Base-by-base conservation (phyloP, 1,140 invertebrate species). In the Venustaconcha ellipsiformis region DNA sequence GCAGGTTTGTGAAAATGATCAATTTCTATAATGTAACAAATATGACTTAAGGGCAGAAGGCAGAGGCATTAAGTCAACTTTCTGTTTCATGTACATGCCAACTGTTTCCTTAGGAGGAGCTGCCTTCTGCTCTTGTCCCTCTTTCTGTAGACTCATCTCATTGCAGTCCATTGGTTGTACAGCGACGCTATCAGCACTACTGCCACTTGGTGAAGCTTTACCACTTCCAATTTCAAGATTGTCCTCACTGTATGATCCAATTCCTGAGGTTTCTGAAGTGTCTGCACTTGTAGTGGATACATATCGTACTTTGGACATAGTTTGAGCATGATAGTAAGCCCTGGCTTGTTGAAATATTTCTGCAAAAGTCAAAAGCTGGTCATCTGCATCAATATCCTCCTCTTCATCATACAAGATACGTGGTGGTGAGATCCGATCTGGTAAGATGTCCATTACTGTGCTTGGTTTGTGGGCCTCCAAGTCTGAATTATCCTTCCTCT, bases 11-110 rank as follows among this genome's bases (percentile, higher is more conserved):
- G 8, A 37, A 37, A 37, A 37, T 37, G 37, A 37, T 48, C 62
- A 85, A 26, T 82, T 76, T 73, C 87, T 83, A 77, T 92, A 90
- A 74, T 92, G 92, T 81, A 92, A 92, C 63, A 93, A 83, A 79
- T 91, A 93, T 37, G 90, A 64, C 78, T 93, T 92, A 60, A 93
- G 84, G 23, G 90, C 83, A 18, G 88, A 86, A 58, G 92, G 92
- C 48, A 93, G 79, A 23, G 92, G 92, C 69, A 93, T 87, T 57
- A 84, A 66, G 57, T 89, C 78, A 71, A 93, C 92, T 79, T 92
- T 93, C 37, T 90, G 85, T 56, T 86, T 88, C 92, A 93, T 91
- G 37, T 89, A 89, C 68, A 84, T 76, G 11, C 84, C 84, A 65
- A 90, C 80, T 23, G 76, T 70, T 66, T 79, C 79, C 63, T 73